Evolutionary conservation across 2,797 vertebrate genomes (phyloP).

Genomic region (Poliocrania exsul): DNA sequence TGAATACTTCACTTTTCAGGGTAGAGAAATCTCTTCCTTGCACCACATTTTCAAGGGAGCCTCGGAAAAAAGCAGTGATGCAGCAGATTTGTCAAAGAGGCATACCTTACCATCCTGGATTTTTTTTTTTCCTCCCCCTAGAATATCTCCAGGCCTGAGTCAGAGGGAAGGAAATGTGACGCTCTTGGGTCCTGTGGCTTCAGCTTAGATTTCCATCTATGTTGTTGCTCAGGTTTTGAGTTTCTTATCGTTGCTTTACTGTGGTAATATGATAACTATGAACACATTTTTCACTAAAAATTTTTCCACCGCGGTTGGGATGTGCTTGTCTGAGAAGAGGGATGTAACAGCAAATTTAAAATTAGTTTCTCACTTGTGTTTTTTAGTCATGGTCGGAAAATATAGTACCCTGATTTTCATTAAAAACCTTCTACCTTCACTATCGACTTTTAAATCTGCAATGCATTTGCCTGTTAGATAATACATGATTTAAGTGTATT

Average conservation of each 20-base stretch:
- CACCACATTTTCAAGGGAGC: background rate
- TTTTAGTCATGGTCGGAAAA: background rate
- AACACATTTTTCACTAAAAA: background rate
- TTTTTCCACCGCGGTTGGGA: background rate
- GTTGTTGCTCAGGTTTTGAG: background rate
- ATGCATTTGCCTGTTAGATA: background rate
- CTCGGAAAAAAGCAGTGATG: background rate
- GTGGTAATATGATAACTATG: background rate
- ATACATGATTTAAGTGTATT: background rate
- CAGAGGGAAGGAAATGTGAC: slow-evolving; percentile 35
- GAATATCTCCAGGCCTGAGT: background rate
- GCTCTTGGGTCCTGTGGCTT: background rate
- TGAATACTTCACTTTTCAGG: background rate
- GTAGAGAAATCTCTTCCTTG: background rate
- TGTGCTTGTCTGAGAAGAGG: background rate
- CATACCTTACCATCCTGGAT: background rate
- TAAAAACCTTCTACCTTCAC: background rate
- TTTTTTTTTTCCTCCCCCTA: background rate
- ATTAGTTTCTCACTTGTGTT: background rate
- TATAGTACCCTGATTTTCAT: background rate
- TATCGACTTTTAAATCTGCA: background rate
- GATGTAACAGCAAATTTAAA: background rate
- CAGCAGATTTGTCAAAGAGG: background rate
- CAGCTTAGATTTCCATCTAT: slow-evolving; percentile 26
- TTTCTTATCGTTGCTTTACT: slow-evolving; percentile 19